A percentile compares a stretch with the other conserved stretches of the same genome.
Conservation (phyloP, 2,797 vertebrate genomes). For the Takifugu rubripes region DNA sequence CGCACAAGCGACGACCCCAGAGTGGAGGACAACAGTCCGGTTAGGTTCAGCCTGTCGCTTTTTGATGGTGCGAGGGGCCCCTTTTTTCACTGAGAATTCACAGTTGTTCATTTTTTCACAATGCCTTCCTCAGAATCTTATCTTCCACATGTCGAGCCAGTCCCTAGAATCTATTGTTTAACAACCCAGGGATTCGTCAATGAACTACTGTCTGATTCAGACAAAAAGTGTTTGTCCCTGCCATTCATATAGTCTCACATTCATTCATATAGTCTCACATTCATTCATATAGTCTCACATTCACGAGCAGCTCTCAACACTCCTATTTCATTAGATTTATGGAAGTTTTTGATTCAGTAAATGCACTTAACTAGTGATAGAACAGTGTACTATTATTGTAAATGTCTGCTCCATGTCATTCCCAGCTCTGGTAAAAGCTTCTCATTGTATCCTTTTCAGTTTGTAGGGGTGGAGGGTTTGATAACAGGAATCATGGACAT, state of each 20-base stretch:
- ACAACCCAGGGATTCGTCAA: slow-evolving; percentile 63
- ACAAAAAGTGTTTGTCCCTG: slow-evolving; percentile 62
- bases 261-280: too few relatives aligned
- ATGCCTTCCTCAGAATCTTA: slow-evolving; percentile 48
- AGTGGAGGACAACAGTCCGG: too few relatives aligned
- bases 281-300: not conserved
- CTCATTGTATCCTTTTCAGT: slow-evolving; percentile 56
- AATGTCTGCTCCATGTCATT: too few relatives aligned
- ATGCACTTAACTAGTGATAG: too few relatives aligned
- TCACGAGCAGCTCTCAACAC: too few relatives aligned
- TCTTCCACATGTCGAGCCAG: slow-evolving; percentile 46
- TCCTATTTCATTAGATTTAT: too few relatives aligned
- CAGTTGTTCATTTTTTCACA: not conserved
- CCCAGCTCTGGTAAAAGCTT: not conserved
- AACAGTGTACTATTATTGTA: too few relatives aligned
- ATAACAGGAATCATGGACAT: slow-evolving; percentile 85
- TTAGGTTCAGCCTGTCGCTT: too few relatives aligned
- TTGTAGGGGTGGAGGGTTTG: slow-evolving; percentile 84
- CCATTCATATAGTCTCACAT: slow-evolving; percentile 66
- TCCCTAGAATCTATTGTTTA: slow-evolving; percentile 66
- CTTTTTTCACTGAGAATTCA: too few relatives aligned
- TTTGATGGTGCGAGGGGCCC: too few relatives aligned
- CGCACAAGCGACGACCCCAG: too few relatives aligned
- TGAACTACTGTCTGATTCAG: slow-evolving; percentile 72
- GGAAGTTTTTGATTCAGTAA: too few relatives aligned